These are phyloP conservation scores for Laticauda colubrina DNA, from an alignment of 2,113 vertebrate species.

Conservation along the genomic window DNA sequence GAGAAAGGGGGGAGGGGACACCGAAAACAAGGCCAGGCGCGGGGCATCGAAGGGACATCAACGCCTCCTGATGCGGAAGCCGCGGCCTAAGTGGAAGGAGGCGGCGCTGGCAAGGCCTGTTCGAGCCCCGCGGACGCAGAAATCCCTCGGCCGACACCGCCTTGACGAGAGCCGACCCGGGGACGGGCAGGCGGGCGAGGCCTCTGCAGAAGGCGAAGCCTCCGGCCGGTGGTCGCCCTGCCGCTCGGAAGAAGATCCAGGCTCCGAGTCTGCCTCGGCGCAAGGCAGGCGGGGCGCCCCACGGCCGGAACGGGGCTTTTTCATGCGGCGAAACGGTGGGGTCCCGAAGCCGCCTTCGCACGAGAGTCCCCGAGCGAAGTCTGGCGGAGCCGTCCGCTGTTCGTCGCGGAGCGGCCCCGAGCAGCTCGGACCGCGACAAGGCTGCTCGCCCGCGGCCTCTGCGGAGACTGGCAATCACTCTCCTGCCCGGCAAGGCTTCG, in stretches of 20 bases:
- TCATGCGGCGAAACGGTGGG: conserved; percentile 69
- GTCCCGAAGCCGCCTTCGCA: neutral
- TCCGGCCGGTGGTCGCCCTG: neutral
- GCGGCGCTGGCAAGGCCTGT: neutral
- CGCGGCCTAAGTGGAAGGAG: neutral
- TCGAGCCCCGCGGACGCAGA: neutral
- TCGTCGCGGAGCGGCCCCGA: neutral
- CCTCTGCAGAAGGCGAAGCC: neutral
- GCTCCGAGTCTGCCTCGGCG: conserved; percentile 61
- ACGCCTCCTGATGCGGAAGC: conserved; percentile 2
- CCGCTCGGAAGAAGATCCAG: conserved; percentile 42
- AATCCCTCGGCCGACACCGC: neutral
- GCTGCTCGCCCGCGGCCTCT: neutral
- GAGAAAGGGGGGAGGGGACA: no score
- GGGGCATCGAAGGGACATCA: conserved; percentile 26
- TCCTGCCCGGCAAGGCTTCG: conserved; percentile 86
- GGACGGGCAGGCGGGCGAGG: neutral
- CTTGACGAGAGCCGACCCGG: neutral
- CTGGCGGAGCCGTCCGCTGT: neutral
- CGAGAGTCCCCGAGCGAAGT: neutral
- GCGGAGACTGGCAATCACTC: conserved; percentile 77
- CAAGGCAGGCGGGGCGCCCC: conserved; percentile 72
- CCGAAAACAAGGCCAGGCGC: no score
- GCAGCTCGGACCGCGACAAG: neutral
- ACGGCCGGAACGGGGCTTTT: conserved; percentile 79